phyloP scores from a whole-genome alignment of 2,888 invertebrate genomes.

The Schizaphis graminum region DNA sequence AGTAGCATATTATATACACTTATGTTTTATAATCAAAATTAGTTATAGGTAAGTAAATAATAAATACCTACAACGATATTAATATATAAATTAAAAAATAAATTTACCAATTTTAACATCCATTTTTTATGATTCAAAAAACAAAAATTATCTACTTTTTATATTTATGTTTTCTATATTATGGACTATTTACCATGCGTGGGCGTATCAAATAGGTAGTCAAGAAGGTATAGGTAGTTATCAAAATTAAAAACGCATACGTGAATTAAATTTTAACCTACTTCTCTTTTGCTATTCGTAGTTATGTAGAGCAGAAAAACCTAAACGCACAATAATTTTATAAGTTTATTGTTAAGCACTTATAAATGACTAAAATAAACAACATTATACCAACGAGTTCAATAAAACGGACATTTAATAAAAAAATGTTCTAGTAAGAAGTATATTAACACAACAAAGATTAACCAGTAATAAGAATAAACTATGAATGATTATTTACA shows the following conservation, averaged over 20 bases:
- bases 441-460: neutral
- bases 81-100: neutral
- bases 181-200: slow-evolving; percentile 10
- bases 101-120: neutral
- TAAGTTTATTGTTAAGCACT: slow-evolving; percentile 1
- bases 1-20: neutral
- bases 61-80: neutral
- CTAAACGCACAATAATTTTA: slow-evolving; percentile 37
- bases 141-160: neutral
- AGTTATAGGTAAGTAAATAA: neutral
- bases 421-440: neutral
- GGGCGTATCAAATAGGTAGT: neutral
- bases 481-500: too few species aligned
- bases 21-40: neutral
- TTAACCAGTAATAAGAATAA: too few species aligned
- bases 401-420: neutral
- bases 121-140: neutral
- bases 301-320: slow-evolving; percentile 62
- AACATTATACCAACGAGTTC: neutral
- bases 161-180: neutral
- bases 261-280: slow-evolving; percentile 46
- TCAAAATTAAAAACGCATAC: neutral
- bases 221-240: neutral
- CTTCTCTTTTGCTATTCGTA: neutral
- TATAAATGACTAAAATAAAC: neutral